Conservation (phyloP, 2,113 vertebrate species). For the Pagrus major region DNA sequence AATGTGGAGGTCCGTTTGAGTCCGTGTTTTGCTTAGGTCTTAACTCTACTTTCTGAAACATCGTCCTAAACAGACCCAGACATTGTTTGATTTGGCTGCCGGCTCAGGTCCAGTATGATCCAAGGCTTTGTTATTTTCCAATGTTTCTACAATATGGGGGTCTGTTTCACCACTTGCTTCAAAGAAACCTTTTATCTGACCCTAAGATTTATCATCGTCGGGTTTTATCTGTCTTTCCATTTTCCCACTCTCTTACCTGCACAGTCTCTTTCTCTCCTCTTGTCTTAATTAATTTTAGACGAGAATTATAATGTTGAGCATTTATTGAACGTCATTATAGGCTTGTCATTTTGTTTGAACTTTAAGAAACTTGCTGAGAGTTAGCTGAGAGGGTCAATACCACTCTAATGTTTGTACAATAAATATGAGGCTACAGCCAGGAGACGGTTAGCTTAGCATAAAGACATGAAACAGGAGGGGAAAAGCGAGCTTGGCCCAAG, state of each 20-base stretch:
- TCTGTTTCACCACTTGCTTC: constrained; percentile 47
- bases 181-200: constrained; percentile 56
- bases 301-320: not conserved
- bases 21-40: not conserved
- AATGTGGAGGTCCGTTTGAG: not conserved
- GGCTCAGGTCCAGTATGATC: constrained; percentile 45
- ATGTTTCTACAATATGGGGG: constrained; percentile 25
- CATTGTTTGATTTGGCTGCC: constrained; percentile 69
- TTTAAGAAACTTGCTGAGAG: not conserved
- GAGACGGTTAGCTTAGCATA: not conserved
- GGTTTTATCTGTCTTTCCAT: constrained; percentile 1
- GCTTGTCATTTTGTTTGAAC: not conserved
- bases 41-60: constrained; percentile 22
- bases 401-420: not conserved
- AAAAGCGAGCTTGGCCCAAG: not conserved
- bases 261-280: not conserved
- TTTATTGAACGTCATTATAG: not conserved
- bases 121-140: constrained; percentile 50
- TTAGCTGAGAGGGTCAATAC: not conserved
- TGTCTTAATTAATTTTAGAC: not conserved
- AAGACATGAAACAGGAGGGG: not conserved
- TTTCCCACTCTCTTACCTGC: not conserved
- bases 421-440: not conserved
- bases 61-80: constrained; percentile 60
- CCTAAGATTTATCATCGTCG: constrained; percentile 23